A percentile compares a stretch with the other conserved stretches of the same genome.
These are phyloP conservation scores for Tor tambroides DNA, from an alignment of 2,113 vertebrate genomes.

Conservation along the genomic window DNA sequence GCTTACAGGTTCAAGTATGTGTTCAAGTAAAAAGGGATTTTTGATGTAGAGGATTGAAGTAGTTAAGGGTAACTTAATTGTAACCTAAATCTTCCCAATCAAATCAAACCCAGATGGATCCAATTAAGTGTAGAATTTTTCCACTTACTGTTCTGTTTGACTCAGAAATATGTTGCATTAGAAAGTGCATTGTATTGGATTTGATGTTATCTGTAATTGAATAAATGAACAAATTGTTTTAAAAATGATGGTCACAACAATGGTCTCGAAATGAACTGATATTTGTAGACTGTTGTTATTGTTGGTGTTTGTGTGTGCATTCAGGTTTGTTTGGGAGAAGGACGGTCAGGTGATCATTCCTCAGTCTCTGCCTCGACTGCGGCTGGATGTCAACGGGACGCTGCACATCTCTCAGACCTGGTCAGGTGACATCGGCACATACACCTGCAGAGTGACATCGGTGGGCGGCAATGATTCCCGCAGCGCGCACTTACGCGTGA, in stretches of 20 bases:
- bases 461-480: slow-evolving; percentile 93
- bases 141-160: neutral
- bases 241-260: neutral
- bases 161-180: neutral
- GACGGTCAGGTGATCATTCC: slow-evolving; percentile 79
- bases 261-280: neutral
- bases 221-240: neutral
- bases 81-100: neutral
- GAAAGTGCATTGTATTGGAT: neutral
- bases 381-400: slow-evolving; percentile 83
- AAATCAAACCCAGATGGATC: neutral
- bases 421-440: slow-evolving; percentile 96
- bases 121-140: neutral
- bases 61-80: neutral
- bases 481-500: slow-evolving; percentile 91
- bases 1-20: neutral
- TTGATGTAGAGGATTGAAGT: neutral
- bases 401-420: slow-evolving; percentile 98
- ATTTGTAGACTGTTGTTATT: slow-evolving; percentile 1
- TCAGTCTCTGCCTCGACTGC: slow-evolving; percentile 82
- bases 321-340: slow-evolving; percentile 95
- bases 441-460: slow-evolving; percentile 91
- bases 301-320: slow-evolving; percentile 27
- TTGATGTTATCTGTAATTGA: neutral
- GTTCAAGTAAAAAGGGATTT: neutral